Conservation (phyloP, 92 coral and sea anemone species). For the Ricordea florida region DNA sequence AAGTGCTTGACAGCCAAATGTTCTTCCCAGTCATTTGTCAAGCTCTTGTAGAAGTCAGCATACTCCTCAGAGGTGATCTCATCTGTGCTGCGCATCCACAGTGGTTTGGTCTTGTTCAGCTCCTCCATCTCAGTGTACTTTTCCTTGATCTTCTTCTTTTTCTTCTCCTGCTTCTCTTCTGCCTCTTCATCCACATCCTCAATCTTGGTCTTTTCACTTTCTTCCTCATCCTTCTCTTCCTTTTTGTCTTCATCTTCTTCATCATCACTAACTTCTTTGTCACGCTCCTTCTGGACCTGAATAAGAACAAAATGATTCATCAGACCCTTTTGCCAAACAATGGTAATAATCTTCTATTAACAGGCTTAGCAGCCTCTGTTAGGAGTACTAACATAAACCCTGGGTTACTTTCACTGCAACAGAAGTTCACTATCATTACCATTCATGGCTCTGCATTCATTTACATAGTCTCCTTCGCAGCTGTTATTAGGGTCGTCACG, state of each 20-base stretch:
- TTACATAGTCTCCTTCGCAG: too few species aligned
- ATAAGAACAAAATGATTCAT: background rate
- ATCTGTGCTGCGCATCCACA: conserved; percentile 98
- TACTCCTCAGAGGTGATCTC: conserved; percentile 96
- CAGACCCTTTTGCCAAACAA: background rate
- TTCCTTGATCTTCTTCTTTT: conserved; percentile 93
- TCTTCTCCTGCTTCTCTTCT: conserved; percentile 80
- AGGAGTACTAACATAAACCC: too few species aligned
- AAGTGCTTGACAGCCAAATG: conserved; percentile 98
- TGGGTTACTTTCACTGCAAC: too few species aligned
- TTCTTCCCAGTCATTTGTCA: conserved; percentile 99
- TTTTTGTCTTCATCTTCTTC: conserved; percentile 81
- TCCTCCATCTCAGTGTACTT: conserved; percentile 94
- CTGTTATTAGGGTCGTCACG: too few species aligned
- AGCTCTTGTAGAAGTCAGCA: conserved; percentile 98
- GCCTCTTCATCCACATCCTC: conserved; percentile 89
- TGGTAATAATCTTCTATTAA: too few species aligned
- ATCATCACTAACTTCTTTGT: conserved; percentile 95
- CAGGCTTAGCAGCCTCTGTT: too few species aligned
- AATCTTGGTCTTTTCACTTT: conserved; percentile 75
- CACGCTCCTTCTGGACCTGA: conserved; percentile 98
- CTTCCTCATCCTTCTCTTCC: conserved; percentile 67
- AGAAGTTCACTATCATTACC: too few species aligned
- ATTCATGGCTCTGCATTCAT: too few species aligned
- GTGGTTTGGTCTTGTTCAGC: conserved; percentile 96